phyloP scores from a whole-genome alignment of 2,113 vertebrate genomes.

The Solea senegalensis region DNA sequence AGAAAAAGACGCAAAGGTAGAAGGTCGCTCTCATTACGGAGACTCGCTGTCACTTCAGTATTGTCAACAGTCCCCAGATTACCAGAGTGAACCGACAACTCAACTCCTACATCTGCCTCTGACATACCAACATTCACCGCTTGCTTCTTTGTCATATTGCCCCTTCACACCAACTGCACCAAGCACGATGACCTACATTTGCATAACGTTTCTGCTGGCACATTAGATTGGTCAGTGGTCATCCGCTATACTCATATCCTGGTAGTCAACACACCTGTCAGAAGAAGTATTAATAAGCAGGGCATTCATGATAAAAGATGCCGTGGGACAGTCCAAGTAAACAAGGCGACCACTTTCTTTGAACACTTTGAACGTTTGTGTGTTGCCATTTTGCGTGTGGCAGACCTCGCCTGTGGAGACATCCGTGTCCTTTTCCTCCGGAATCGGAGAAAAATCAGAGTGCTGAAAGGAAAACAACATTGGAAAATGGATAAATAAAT shows the following conservation, averaged over 20 bases:
- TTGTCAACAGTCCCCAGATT: slow-evolving; percentile 25
- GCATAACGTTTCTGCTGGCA: slow-evolving; percentile 57
- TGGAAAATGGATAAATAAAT: slow-evolving; percentile 72
- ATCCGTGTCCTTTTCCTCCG: slow-evolving; percentile 55
- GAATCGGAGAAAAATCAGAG: slow-evolving; percentile 67
- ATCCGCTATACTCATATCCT: slow-evolving; percentile 32
- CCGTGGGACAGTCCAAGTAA: background rate
- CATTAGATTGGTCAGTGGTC: slow-evolving; percentile 46
- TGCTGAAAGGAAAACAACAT: slow-evolving; percentile 49
- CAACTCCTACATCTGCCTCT: slow-evolving; percentile 22
- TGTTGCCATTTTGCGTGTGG: slow-evolving; percentile 36
- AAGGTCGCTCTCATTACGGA: slow-evolving; percentile 56
- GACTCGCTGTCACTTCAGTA: slow-evolving; percentile 46
- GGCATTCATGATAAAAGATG: slow-evolving; percentile 18
- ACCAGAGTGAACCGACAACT: slow-evolving; percentile 31
- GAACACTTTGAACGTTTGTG: slow-evolving; percentile 1
- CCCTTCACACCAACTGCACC: slow-evolving; percentile 51
- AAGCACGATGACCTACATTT: slow-evolving; percentile 76
- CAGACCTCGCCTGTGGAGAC: slow-evolving; percentile 49
- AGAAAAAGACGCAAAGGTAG: slow-evolving; percentile 26
- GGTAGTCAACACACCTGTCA: slow-evolving; percentile 53
- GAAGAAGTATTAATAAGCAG: slow-evolving; percentile 23
- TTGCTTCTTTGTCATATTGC: slow-evolving; percentile 17
- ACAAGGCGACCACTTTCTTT: slow-evolving; percentile 3
- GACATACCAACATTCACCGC: background rate